Conservation (phyloP, 2,797 vertebrate species). For the Ptychobarbus kaznakovi region DNA sequence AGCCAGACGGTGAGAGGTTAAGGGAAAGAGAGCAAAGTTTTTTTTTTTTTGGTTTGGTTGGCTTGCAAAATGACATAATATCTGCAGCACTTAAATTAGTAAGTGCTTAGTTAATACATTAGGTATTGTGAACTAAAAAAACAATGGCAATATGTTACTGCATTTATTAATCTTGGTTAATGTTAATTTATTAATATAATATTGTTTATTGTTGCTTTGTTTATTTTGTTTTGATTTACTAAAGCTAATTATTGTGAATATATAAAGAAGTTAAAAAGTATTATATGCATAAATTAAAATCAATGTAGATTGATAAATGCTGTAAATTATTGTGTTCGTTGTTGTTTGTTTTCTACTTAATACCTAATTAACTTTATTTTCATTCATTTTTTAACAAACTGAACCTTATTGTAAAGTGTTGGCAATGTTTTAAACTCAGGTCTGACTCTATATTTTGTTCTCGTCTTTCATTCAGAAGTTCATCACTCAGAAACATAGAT, state of each 20-base stretch:
- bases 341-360: too few species aligned
- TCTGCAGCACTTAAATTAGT: background rate
- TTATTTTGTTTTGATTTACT: background rate
- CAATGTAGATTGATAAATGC: background rate
- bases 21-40: too few species aligned
- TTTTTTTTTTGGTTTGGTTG: too few species aligned
- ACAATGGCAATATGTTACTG: background rate
- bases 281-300: background rate
- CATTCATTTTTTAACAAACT: too few species aligned
- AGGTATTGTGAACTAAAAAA: background rate
- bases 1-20: too few species aligned
- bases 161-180: background rate
- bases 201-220: background rate
- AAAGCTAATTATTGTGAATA: background rate
- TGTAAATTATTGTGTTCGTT: background rate
- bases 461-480: background rate
- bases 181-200: background rate
- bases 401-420: background rate
- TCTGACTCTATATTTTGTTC: constrained; percentile 5
- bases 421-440: background rate
- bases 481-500: background rate
- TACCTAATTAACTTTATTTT: too few species aligned
- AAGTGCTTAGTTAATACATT: background rate
- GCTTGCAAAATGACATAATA: background rate
- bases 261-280: background rate